Evolutionary conservation across 2,797 vertebrate genomes (phyloP).

Genomic region (Gymnoscopelus braueri): DNA sequence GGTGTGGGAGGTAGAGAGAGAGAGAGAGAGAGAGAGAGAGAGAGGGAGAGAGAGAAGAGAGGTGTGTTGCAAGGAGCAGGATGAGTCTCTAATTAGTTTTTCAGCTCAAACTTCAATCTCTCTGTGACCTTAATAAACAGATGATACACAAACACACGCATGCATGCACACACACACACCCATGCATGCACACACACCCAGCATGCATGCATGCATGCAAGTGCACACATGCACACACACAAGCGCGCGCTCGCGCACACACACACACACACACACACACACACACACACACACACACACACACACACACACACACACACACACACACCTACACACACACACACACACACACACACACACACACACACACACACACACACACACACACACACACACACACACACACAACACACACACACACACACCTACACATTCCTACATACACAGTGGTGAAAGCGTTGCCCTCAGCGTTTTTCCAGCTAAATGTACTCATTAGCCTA

Average conservation of each 20-base stretch:
- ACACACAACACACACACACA: constrained; percentile 22
- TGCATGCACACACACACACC: constrained; percentile 3
- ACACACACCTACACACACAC: constrained; percentile 15
- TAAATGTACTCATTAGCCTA: constrained; percentile 85
- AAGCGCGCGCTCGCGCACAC: not conserved
- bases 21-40: not conserved
- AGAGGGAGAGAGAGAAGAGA: constrained; percentile 28
- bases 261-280: constrained; percentile 4
- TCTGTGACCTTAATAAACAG: constrained; percentile 77
- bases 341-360: constrained; percentile 27
- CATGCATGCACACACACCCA: constrained; percentile 23
- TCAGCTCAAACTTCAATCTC: constrained; percentile 66
- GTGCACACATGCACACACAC: not conserved
- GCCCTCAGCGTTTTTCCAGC: constrained; percentile 79
- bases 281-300: constrained; percentile 16
- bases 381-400: constrained; percentile 18
- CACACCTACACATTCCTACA: constrained; percentile 32
- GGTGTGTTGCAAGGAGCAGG: constrained; percentile 71
- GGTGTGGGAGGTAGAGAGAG: not conserved
- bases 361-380: constrained; percentile 25
- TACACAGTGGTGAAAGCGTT: constrained; percentile 76
- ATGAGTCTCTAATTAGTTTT: constrained; percentile 66
- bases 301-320: constrained; percentile 8
- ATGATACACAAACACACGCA: constrained; percentile 49
- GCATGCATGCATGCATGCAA: constrained; percentile 11